Evolutionary conservation across 2,888 invertebrate genomes (phyloP).

Genomic region (Leistus spinibarbis): DNA sequence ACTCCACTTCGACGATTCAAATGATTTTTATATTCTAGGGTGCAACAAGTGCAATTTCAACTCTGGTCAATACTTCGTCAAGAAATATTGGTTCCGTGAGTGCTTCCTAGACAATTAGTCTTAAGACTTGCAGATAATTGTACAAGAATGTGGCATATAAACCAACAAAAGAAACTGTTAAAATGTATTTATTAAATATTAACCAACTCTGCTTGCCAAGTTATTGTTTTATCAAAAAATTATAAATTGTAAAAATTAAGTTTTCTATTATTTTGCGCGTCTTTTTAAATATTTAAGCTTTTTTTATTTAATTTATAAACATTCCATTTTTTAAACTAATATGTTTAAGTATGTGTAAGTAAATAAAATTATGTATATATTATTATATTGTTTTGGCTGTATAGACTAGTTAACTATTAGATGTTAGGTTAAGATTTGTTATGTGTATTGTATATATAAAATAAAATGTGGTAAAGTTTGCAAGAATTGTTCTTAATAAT

Average conservation of each 20-base stretch:
- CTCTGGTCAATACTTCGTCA: constrained; percentile 24
- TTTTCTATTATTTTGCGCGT: background rate
- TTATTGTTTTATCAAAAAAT: background rate
- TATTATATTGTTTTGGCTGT: background rate
- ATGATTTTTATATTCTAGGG: constrained; percentile 15
- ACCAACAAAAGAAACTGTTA: background rate
- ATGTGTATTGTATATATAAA: background rate
- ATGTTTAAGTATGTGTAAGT: background rate
- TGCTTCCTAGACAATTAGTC: background rate
- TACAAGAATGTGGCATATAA: background rate
- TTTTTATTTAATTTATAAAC: background rate
- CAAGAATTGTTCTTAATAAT: background rate
- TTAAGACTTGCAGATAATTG: background rate
- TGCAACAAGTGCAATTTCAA: constrained; percentile 25
- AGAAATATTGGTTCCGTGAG: constrained; percentile 9
- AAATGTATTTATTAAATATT: background rate
- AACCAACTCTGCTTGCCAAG: background rate
- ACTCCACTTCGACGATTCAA: no score
- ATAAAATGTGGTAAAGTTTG: background rate
- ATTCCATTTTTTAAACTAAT: background rate
- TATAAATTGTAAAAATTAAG: background rate
- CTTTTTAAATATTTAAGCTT: background rate
- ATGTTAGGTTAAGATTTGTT: background rate
- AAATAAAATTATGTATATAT: background rate
- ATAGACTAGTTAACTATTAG: background rate